Percentiles rank a stretch among this genome's conserved stretches.
Conservation (phyloP, 2,888 invertebrate genomes). For the Parascotia fuliginaria region DNA sequence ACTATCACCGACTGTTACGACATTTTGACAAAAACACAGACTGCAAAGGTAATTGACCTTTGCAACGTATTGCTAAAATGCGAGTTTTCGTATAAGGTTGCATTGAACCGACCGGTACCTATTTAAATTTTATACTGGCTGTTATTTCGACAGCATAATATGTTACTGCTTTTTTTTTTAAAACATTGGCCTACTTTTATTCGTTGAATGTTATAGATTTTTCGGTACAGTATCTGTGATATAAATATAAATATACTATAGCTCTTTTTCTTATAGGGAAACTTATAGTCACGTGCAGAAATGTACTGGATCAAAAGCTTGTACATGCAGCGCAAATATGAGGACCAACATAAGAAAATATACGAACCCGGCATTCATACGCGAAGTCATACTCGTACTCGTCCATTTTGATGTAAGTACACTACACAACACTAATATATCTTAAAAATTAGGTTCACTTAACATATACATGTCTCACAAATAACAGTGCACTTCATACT, state of each 20-base stretch:
- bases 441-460: conserved; percentile 56
- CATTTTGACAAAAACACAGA: conserved; percentile 32
- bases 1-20: conserved; percentile 11
- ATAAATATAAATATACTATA: background rate
- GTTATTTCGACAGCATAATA: conserved; percentile 1
- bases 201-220: background rate
- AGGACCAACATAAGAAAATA: conserved; percentile 30
- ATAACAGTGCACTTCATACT: conserved; percentile 44
- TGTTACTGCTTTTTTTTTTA: too few species aligned
- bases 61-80: conserved; percentile 25
- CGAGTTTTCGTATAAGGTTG: conserved; percentile 28
- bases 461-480: conserved; percentile 56
- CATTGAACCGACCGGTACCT: conserved; percentile 10
- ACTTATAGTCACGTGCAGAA: conserved; percentile 18
- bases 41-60: conserved; percentile 28
- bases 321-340: conserved; percentile 9
- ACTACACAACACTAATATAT: conserved; percentile 55
- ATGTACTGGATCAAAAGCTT: conserved; percentile 15
- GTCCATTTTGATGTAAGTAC: conserved; percentile 66
- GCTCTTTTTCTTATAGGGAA: background rate
- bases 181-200: too few species aligned
- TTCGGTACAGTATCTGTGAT: background rate
- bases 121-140: conserved; percentile 6
- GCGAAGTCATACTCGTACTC: conserved; percentile 88
- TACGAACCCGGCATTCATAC: conserved; percentile 88